Evolutionary conservation across 2,888 invertebrate species (phyloP), one percentile per base, ranked within the genome.

Genomic region (Strigamia maritima): DNA sequence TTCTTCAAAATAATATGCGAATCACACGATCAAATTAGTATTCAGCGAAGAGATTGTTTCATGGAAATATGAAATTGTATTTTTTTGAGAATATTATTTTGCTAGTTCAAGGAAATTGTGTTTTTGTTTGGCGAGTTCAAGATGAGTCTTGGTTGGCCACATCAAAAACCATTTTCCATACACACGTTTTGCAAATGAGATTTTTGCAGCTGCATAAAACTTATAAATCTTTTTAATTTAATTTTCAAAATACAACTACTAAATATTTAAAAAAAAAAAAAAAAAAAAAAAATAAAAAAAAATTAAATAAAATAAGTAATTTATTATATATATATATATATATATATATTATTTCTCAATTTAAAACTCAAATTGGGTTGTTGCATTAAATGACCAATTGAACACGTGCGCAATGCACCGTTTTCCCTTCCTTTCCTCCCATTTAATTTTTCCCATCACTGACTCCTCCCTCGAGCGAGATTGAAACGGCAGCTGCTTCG

Each of bases 381-480:
- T 70, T 12, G 70, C 70, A 28, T 19, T 54, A 28, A 70, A 70
- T 70, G 70, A 70, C 70, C 70, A 70, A 70, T 70, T 70, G 70
- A 12, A 28, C 70, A 70, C 70, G 70, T 26, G 70, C 70, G 70
- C 70, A 70, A 14, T 70, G 28, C 70, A 26, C 70, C 70, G 28
- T 26, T 70, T 70, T 24, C 28, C 26, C 10, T 14, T n/a, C 24
- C 70, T 28, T 70, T 26, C 70, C n/a, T 70, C 26, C 70, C 70
- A 28, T 28, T 28, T 70, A 28, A 70, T 70, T 70, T 70, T 70
- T 70, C 70, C 70, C 70, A 70, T 70, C 26, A 28, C 70, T 16
- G 70, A 70, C 70, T 70, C 70, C 70, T 70, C 70, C 70, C 70
- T 70, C 70, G 70, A 70, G 70, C 70, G 70, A 70, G 70, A 70